Base-by-base conservation (phyloP, 2,113 vertebrate genomes). In the Scomber scombrus region DNA sequence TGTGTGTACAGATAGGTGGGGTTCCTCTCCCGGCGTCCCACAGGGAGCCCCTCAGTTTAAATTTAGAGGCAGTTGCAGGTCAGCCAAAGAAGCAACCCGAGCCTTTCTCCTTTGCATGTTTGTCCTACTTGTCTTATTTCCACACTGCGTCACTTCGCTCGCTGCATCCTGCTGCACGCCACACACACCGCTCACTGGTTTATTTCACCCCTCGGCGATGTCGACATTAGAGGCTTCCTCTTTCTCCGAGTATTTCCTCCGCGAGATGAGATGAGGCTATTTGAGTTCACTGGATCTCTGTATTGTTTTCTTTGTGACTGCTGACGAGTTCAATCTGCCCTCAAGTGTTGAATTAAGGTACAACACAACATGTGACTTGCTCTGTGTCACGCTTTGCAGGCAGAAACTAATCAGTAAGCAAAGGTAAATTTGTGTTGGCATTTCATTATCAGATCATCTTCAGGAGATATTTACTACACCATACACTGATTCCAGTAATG, bases 141-240 rank as follows among this genome's bases (percentile, higher is more conserved):
- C 46, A 23, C 23, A 21, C 23, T 14, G 40, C 45, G 11, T 0
- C 23, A 2, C 3, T 14, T 11, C 13, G 23, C 9, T 5, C 3
- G 0, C 52, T 31, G 34, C 34, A 40, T 40, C 34, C 50, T 75
- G 18, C 15, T 14, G 15, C 26, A 52, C 46, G 5, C 50, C 55
- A 3, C 11, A 2, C 55, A 3, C 11, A 2, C 26, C 16, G 8
- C 65, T 1, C n/a, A 2, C 67, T 54, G 26, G 1, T 51, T 5
- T 12, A 10, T 26, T 3, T 7, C 18, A 19, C 31, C 15, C 40
- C 34, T 68, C 46, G 7, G 51, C 43, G 29, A 54, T 68, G 74
- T 82, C 18, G 3, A 69, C 66, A 72, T 18, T 1, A 43, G 57
- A 75, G 21, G 60, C 75, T 86, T 91, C 89, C 78, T 84, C 71